These are phyloP conservation scores for Frieseomelitta varia DNA, from an alignment of 1,140 invertebrate genomes.

Conservation along the genomic window DNA sequence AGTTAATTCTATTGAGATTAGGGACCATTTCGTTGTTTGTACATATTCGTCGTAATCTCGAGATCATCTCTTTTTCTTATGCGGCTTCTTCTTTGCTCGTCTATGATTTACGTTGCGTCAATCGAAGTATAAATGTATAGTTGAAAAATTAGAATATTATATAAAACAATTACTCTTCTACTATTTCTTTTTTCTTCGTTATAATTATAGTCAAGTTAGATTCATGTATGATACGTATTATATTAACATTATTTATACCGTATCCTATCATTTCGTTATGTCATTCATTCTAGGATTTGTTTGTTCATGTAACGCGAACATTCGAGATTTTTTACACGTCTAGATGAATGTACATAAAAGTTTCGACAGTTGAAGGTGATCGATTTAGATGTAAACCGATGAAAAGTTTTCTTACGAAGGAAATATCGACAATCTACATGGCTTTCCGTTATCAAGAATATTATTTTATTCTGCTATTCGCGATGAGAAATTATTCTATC, in stretches of 20 bases:
- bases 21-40: conserved; percentile 60
- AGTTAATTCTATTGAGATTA: conserved; percentile 46
- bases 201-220: background rate
- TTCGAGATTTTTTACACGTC: background rate
- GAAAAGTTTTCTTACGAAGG: background rate
- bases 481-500: background rate
- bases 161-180: background rate
- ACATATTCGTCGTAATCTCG: conserved; percentile 45
- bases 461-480: conserved; percentile 10
- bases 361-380: background rate
- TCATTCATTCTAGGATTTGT: background rate
- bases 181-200: background rate
- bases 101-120: background rate
- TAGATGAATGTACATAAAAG: background rate
- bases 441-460: background rate
- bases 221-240: background rate
- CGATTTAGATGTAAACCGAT: conserved; percentile 7
- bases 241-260: background rate
- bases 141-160: background rate
- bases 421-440: conserved; percentile 6
- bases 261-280: background rate
- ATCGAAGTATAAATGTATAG: background rate
- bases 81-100: background rate
- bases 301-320: background rate
- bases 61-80: conserved; percentile 20